phyloP scores from a whole-genome alignment of 2,797 vertebrate species.

The Rhinatrema bivittatum region DNA sequence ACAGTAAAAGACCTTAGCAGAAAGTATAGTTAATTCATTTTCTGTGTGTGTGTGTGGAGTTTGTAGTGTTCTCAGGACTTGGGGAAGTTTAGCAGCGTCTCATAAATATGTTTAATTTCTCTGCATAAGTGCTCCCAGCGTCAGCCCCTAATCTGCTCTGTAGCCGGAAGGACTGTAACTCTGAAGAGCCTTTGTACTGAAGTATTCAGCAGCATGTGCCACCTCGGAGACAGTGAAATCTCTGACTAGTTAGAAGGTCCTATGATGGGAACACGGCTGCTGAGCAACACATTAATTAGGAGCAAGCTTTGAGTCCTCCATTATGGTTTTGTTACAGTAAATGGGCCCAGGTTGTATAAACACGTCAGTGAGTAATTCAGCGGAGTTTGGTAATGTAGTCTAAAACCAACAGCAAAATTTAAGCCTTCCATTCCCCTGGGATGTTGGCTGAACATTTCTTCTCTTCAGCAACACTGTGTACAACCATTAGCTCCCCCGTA shows the following conservation, averaged over 20 bases:
- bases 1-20: too few species aligned
- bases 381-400: slow-evolving; percentile 29
- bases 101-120: too few species aligned
- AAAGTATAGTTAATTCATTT: too few species aligned
- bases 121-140: too few species aligned
- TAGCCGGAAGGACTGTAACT: slow-evolving; percentile 14
- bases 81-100: too few species aligned
- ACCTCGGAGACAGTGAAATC: slow-evolving; percentile 15
- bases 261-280: background rate
- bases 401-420: slow-evolving; percentile 28
- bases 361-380: slow-evolving; percentile 24
- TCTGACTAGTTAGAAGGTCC: too few species aligned
- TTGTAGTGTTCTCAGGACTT: too few species aligned
- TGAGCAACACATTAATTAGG: slow-evolving; percentile 19
- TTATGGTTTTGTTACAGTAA: background rate
- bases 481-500: too few species aligned
- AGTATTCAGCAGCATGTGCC: slow-evolving; percentile 4
- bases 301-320: background rate
- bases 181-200: slow-evolving; percentile 3
- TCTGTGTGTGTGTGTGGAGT: too few species aligned
- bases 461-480: slow-evolving; percentile 40
- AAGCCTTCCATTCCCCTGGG: slow-evolving; percentile 24
- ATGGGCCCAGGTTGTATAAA: slow-evolving; percentile 27
- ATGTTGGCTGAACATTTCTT: slow-evolving; percentile 39
- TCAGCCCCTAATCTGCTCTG: background rate